Conservation (phyloP, 2,113 vertebrate genomes). For the Lamprotornis superbus region DNA sequence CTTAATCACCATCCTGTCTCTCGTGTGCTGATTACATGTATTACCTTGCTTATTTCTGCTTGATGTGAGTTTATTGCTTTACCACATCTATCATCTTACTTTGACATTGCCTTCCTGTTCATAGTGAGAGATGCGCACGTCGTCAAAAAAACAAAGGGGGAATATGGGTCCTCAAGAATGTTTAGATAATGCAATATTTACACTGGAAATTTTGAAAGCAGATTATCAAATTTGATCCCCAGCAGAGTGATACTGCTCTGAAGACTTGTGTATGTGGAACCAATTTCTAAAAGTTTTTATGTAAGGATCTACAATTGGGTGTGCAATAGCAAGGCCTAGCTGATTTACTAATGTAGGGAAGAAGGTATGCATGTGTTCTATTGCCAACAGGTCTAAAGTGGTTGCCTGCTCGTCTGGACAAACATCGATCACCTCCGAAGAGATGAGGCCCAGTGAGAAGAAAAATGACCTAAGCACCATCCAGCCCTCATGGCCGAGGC, state of each 20-base stretch:
- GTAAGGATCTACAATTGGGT: neutral
- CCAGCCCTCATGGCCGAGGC: neutral
- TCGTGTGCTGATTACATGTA: neutral
- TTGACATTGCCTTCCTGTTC: neutral
- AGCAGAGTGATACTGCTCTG: neutral
- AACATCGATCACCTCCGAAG: rapidly evolving
- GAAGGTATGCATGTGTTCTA: neutral
- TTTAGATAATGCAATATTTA: neutral
- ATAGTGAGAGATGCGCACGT: neutral
- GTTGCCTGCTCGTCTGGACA: neutral
- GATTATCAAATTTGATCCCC: neutral
- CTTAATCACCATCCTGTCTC: neutral
- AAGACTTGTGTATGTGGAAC: neutral
- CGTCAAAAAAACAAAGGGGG: neutral
- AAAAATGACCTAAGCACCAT: neutral
- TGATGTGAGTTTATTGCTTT: neutral
- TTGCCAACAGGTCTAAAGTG: neutral
- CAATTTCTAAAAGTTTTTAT: neutral
- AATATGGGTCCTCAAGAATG: neutral
- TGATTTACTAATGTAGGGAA: neutral
- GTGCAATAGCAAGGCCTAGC: neutral
- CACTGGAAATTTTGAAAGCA: neutral
- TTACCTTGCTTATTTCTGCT: neutral
- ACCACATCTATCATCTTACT: neutral
- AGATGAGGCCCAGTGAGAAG: neutral